phyloP scores from a whole-genome alignment of 35 echinoderm and acorn worm species.

The Apostichopus californicus region DNA sequence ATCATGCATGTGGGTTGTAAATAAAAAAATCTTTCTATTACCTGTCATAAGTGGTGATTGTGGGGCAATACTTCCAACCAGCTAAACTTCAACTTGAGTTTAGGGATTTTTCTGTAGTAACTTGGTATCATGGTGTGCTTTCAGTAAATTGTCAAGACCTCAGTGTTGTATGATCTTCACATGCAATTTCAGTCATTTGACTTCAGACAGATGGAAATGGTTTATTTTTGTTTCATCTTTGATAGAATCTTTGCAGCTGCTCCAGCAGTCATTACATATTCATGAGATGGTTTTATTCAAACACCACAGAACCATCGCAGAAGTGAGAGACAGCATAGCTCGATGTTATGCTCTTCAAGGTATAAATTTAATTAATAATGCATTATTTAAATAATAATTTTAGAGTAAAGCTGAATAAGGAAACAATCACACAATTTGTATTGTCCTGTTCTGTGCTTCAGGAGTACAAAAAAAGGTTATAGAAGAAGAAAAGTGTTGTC shows the following conservation, averaged over 20 bases:
- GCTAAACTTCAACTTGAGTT: too few relatives aligned
- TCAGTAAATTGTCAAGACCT: too few relatives aligned
- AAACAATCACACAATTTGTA: too few relatives aligned
- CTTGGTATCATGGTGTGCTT: too few relatives aligned
- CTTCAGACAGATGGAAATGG: background rate
- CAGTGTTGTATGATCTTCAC: too few relatives aligned
- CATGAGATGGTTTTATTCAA: constrained; percentile 49
- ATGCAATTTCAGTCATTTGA: background rate
- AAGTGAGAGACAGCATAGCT: constrained; percentile 63
- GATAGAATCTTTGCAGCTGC: constrained; percentile 39
- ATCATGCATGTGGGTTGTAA: too few relatives aligned
- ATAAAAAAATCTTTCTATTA: too few relatives aligned
- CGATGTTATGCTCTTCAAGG: constrained; percentile 67
- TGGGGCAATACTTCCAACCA: too few relatives aligned
- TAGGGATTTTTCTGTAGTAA: too few relatives aligned
- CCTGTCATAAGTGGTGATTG: too few relatives aligned
- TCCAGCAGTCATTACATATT: constrained; percentile 61
- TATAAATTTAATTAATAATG: constrained; percentile 9
- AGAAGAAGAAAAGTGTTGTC: too few relatives aligned
- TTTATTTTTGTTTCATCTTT: background rate
- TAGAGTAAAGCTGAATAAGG: background rate
- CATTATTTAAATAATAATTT: background rate
- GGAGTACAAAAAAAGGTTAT: too few relatives aligned
- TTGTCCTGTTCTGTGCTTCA: background rate
- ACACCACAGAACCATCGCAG: constrained; percentile 59